phyloP scores from a whole-genome alignment of 2,113 vertebrate species.

The Albula glossodonta region DNA sequence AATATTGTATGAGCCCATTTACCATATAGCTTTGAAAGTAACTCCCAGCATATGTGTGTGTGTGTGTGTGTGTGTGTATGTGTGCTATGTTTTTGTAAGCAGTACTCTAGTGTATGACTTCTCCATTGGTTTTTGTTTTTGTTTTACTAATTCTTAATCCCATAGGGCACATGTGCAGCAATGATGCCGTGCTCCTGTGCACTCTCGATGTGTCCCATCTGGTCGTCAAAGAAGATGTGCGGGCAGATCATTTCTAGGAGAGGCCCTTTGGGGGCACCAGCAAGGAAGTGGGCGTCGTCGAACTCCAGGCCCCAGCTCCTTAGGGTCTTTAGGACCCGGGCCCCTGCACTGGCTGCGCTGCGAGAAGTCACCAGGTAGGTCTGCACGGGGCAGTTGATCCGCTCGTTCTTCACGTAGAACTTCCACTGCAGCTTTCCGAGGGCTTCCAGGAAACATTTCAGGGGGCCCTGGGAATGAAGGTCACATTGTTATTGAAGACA shows the following conservation, averaged over 20 bases:
- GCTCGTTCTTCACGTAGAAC: too few relatives aligned
- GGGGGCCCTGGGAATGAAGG: constrained; percentile 65
- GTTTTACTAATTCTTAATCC: constrained; percentile 61
- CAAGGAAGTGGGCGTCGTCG: constrained; percentile 79
- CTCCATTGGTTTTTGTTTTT: neutral
- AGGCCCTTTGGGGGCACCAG: constrained; percentile 77
- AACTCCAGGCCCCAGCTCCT: constrained; percentile 74
- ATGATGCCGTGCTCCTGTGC: constrained; percentile 67
- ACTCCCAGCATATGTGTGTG: too few relatives aligned
- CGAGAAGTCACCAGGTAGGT: constrained; percentile 79
- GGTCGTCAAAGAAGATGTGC: constrained; percentile 83
- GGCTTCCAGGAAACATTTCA: constrained; percentile 77
- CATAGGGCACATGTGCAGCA: constrained; percentile 72
- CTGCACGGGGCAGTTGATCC: too few relatives aligned
- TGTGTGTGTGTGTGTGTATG: too few relatives aligned
- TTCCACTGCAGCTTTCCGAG: too few relatives aligned
- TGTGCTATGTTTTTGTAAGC: too few relatives aligned
- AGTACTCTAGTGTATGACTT: neutral
- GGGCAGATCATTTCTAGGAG: constrained; percentile 76
- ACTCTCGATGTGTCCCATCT: constrained; percentile 71
- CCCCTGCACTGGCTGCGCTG: constrained; percentile 71
- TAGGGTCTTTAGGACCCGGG: constrained; percentile 76
- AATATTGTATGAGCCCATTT: too few relatives aligned
- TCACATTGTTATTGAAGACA: neutral
- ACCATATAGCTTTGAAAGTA: too few relatives aligned